phyloP scores from a whole-genome alignment of 1,140 invertebrate genomes.

The Oncopodura yosiiana region DNA sequence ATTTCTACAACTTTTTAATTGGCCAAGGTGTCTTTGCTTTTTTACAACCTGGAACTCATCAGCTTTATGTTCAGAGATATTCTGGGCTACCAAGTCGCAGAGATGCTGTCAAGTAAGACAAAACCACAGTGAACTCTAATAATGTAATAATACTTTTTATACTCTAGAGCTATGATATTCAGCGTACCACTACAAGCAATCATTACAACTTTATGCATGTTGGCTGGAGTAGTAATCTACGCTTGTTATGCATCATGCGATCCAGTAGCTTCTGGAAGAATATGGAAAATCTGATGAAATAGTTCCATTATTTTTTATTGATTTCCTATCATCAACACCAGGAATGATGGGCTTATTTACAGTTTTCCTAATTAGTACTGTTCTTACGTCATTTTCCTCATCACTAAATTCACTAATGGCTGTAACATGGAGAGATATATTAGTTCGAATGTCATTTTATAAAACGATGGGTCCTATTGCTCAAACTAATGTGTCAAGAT shows the following conservation, averaged over 20 bases:
- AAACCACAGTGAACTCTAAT: background rate
- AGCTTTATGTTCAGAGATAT: conserved; percentile 13
- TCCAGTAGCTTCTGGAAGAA: conserved; percentile 59
- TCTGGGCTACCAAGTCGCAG: conserved; percentile 3
- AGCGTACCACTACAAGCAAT: background rate
- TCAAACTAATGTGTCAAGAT: conserved; percentile 3
- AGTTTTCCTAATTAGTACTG: conserved; percentile 76
- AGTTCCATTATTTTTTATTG: conserved; percentile 73
- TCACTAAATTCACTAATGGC: conserved; percentile 42
- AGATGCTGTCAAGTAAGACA: background rate
- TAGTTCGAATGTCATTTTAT: conserved; percentile 1
- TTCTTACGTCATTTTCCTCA: conserved; percentile 56
- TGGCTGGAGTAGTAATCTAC: conserved; percentile 76
- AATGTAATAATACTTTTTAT: background rate
- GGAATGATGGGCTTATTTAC: conserved; percentile 78
- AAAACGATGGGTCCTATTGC: background rate
- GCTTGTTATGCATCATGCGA: conserved; percentile 76
- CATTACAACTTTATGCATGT: conserved; percentile 2
- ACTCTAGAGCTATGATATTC: background rate
- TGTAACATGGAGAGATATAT: conserved; percentile 42
- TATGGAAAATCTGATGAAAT: conserved; percentile 70
- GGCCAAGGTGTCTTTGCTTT: conserved; percentile 10
- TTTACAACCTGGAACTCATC: background rate
- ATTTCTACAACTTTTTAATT: conserved; percentile 8
- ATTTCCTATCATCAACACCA: conserved; percentile 63